These are phyloP conservation scores for Pristionchus mayeri DNA, from an alignment of 2,888 invertebrate genomes.

Conservation along the genomic window DNA sequence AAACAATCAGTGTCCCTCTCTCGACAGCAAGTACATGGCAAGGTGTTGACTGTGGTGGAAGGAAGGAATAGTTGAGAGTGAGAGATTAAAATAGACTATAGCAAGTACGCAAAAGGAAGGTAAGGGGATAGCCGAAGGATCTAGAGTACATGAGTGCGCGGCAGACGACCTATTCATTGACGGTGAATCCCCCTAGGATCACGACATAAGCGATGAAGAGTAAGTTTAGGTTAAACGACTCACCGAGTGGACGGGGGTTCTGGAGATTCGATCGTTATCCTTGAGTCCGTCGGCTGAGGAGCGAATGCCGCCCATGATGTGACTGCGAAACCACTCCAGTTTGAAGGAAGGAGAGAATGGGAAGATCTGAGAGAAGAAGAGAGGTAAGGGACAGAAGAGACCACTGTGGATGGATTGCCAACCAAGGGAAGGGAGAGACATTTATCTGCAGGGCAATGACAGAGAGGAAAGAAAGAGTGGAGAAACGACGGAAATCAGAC, in stretches of 20 bases:
- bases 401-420: too few relatives aligned
- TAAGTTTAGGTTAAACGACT: too few relatives aligned
- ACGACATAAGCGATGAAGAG: too few relatives aligned
- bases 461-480: background rate
- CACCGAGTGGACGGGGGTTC: background rate
- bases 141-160: too few relatives aligned
- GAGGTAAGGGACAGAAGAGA: background rate
- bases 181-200: too few relatives aligned
- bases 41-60: background rate
- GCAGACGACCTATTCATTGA: too few relatives aligned
- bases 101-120: background rate
- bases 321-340: constrained; percentile 7
- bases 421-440: too few relatives aligned
- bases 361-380: background rate
- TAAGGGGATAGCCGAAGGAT: too few relatives aligned
- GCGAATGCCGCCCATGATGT: background rate
- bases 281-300: background rate
- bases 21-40: background rate
- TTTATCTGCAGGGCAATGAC: background rate
- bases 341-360: background rate
- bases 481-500: constrained; percentile 7
- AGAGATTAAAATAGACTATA: background rate
- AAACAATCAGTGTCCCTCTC: background rate
- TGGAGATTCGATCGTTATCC: background rate
- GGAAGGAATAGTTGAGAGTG: background rate